Percentiles rank a stretch among this genome's conserved stretches.
These are phyloP conservation scores for Odocoileus hemionus DNA, from an alignment of 2,113 vertebrate genomes.

Conservation along the genomic window DNA sequence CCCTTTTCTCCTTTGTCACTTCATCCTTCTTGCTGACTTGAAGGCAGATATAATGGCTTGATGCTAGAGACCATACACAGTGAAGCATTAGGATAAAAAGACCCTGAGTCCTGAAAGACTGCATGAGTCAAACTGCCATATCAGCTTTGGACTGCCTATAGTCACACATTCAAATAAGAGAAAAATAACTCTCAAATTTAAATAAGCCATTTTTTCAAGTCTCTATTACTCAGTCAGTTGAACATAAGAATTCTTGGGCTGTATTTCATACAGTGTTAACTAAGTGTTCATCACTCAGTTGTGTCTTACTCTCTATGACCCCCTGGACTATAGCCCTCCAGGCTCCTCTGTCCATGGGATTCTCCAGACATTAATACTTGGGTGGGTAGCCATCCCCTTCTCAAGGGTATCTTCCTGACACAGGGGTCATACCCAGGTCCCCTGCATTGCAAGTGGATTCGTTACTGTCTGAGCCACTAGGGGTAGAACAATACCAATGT, in stretches of 20 bases:
- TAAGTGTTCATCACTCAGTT: too few relatives aligned
- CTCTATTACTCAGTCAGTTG: not conserved
- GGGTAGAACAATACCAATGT: not conserved
- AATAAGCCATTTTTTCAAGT: not conserved
- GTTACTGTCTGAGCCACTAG: too few relatives aligned
- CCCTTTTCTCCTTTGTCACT: not conserved
- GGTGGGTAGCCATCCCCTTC: too few relatives aligned
- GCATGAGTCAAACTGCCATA: not conserved
- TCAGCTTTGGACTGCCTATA: not conserved
- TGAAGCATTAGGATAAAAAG: not conserved
- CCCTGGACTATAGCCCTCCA: too few relatives aligned
- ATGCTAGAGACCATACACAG: not conserved
- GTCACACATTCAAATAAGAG: not conserved
- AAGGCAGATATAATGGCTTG: not conserved
- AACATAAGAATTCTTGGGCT: not conserved
- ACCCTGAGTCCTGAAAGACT: not conserved
- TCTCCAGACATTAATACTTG: too few relatives aligned
- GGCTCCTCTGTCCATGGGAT: too few relatives aligned
- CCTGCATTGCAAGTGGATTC: too few relatives aligned
- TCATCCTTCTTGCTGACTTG: not conserved
- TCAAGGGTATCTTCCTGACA: too few relatives aligned
- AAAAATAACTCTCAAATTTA: not conserved
- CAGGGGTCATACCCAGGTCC: too few relatives aligned
- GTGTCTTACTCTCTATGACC: too few relatives aligned
- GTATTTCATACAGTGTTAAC: not conserved